Conservation (phyloP, 2,888 invertebrate genomes). For the Schrankia costaestrigalis region DNA sequence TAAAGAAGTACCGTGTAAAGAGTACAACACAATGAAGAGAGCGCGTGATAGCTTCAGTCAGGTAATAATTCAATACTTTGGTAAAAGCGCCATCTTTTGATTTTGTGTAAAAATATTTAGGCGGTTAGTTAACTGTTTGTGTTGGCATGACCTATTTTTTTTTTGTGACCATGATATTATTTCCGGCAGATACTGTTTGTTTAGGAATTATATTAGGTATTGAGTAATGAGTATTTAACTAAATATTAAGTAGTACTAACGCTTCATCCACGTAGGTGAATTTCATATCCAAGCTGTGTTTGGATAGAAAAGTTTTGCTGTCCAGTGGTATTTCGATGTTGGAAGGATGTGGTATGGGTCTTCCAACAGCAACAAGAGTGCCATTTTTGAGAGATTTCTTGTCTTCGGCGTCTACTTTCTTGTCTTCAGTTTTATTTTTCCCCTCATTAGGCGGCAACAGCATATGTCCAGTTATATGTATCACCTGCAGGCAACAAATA, state of each 20-base stretch:
- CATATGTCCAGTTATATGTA: conserved; percentile 92
- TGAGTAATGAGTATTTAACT: background rate
- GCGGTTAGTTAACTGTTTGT: no score
- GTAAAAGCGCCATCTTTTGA: conserved; percentile 63
- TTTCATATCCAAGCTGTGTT: conserved; percentile 96
- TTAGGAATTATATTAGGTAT: no score
- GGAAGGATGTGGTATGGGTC: conserved; percentile 93
- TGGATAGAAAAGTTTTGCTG: conserved; percentile 93
- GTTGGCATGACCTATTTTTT: no score
- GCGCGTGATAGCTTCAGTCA: conserved; percentile 49
- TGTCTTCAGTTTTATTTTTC: conserved; percentile 57
- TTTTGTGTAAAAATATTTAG: no score
- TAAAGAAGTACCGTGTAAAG: conserved; percentile 30
- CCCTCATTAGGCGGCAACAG: conserved; percentile 65
- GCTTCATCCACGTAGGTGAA: conserved; percentile 96
- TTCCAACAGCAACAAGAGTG: conserved; percentile 87
- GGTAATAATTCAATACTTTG: conserved; percentile 45
- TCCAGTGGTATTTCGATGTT: conserved; percentile 95
- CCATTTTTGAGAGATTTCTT: conserved; percentile 49
- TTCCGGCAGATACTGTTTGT: no score
- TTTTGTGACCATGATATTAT: no score
- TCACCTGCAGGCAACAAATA: conserved; percentile 85
- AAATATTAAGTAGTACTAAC: conserved; percentile 78
- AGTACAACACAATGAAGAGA: conserved; percentile 30
- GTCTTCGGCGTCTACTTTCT: conserved; percentile 44